Evolutionary conservation across 2,888 invertebrate genomes (phyloP).

Genomic region (Tyria jacobaeae): DNA sequence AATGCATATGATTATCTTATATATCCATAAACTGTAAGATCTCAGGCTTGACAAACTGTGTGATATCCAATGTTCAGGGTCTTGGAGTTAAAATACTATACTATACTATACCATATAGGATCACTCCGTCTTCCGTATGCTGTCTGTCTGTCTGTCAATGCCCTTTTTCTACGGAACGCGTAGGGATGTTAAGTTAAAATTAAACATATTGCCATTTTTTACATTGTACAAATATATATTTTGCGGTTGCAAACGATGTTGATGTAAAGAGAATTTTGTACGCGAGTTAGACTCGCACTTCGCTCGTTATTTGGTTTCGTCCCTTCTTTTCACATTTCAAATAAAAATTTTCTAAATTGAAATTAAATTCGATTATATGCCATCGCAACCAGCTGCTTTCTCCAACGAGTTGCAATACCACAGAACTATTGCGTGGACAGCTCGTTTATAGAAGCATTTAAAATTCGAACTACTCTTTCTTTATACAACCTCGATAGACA

Average conservation of each 20-base stretch:
- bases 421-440: not conserved
- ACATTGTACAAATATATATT: no score
- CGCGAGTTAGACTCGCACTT: no score
- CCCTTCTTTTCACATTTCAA: not conserved
- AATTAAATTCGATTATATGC: not conserved
- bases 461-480: not conserved
- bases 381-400: not conserved
- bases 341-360: not conserved
- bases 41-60: no score
- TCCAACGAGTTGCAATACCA: not conserved
- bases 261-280: not conserved
- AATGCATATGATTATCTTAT: not conserved
- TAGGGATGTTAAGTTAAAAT: no score
- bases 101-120: no score
- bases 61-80: no score
- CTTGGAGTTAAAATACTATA: no score
- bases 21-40: not conserved
- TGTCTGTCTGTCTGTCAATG: no score
- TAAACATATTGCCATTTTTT: no score
- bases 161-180: no score
- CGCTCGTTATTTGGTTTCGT: not conserved
- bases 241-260: no score
- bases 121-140: no score
- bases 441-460: not conserved
- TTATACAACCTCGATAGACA: not conserved